Conservation (phyloP, 1,140 invertebrate species). For the Brachionus sp. region DNA sequence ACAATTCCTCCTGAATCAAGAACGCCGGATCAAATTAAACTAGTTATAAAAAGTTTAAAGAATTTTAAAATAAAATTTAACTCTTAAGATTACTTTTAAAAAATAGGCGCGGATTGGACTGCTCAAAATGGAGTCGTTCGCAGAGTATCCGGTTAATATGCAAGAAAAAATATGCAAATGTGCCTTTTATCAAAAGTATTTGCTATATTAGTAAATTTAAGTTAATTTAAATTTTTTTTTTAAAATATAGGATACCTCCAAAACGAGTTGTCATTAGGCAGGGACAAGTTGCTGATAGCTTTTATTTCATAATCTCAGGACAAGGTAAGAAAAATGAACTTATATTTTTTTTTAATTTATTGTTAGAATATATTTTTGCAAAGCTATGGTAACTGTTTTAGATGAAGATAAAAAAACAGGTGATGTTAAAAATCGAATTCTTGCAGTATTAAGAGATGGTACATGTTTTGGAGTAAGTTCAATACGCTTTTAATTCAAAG, state of each 20-base stretch:
- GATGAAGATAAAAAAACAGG: slow-evolving; percentile 54
- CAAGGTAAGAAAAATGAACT: slow-evolving; percentile 47
- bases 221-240: neutral
- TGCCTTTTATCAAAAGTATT: slow-evolving; percentile 55
- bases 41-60: slow-evolving; percentile 49
- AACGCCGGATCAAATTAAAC: slow-evolving; percentile 55
- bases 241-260: slow-evolving; percentile 49
- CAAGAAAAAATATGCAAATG: slow-evolving; percentile 52
- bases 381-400: slow-evolving; percentile 56
- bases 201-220: neutral
- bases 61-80: neutral
- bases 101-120: slow-evolving; percentile 51
- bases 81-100: neutral
- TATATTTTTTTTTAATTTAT: neutral
- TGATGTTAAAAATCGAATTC: slow-evolving; percentile 47
- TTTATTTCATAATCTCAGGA: slow-evolving; percentile 55
- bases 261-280: slow-evolving; percentile 52
- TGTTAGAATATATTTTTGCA: neutral
- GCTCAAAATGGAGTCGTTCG: slow-evolving; percentile 50
- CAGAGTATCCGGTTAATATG: slow-evolving; percentile 53
- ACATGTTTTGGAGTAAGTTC: slow-evolving; percentile 56
- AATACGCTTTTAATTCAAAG: neutral
- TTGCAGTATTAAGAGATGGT: slow-evolving; percentile 53
- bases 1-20: slow-evolving; percentile 51
- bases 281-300: slow-evolving; percentile 53